Base-by-base conservation (phyloP, 2,797 vertebrate genomes). In the Mormyrus proboscirostris region DNA sequence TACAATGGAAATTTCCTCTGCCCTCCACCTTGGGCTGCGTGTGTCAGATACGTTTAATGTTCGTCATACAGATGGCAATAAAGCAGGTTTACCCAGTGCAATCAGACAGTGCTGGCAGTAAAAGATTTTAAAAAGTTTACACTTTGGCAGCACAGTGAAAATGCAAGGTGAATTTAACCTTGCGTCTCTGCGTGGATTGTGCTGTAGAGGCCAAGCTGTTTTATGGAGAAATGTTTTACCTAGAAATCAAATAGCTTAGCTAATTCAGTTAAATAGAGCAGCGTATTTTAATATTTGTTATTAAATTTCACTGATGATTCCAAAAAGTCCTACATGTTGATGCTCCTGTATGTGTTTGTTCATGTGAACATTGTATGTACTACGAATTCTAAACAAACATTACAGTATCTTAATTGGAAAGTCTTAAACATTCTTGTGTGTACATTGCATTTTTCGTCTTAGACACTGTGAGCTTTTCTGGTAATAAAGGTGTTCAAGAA, bases 1-100 rank as follows among this genome's bases (percentile, higher is more conserved):
- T 89, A 49, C 92, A 94, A 94, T 95, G 95, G 94, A 96, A 96
- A 96, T 94, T 95, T 95, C 95, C 94, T 93, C 91, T 87, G 91
- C 4, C 90, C 88, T 76, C 88, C 89, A 89, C 89, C 90, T 91
- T 90, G 90, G 69, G 86, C 25, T 88, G 9, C 89, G 88, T 82
- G 59, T 91, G 53, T 91, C 53, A 19, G 79, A 90, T 69, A 86
- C 65, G 84, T 92, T 82, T 88, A 91, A 90, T 88, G 62, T 88
- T 92, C 90, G 90, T 92, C 91, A 90, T 88, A 92, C 85, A 33
- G 89, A 91, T 90, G 83, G 92, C 89, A 93, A 92, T 93, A 93
- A 92, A 91, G 55, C 87, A 89, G 88, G 91, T 91, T 92, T 92
- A 91, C 90, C 89, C 53, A 55, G 91, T 92, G 91, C 90, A 93